Evolutionary conservation across 2,797 vertebrate species (phyloP), one percentile per base, ranked within the genome.

Genomic region (Pangasius larnaudii): DNA sequence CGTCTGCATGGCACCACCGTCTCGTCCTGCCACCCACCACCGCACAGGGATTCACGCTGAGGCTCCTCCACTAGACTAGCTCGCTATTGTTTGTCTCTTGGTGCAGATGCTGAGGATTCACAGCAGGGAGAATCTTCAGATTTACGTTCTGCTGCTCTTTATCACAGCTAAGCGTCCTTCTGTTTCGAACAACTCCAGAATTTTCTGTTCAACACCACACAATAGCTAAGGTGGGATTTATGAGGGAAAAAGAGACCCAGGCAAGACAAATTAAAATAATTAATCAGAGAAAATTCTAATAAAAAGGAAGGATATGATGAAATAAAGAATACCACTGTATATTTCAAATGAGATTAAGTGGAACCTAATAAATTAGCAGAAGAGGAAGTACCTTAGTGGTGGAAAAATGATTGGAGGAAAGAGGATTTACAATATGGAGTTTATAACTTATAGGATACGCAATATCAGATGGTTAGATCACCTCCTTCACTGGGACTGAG

Each of bases 1-100:
- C 93, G 93, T 94, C 95, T 94, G 92, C 87, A 93, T 94, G 94
- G 93, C 93, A 94, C 89, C 84, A 88, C 59, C 84, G 89, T 93
- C 93, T 91, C 36, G 82, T 71, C 89, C 92, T 88, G 90, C 75
- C 83, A 80, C 93, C 91, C 93, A 81, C 84, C 65, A 77, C 75
- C 33, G 33, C 88, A 22, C 86, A 85, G 69, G 91, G 89, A 92
- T 93, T 58, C 77, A 84, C 42, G 27, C 82, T 69, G 82, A 84
- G 82, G 63, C 27, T 42, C 33, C 61, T 46, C n/a, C 30, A 42
- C 33, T 24, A 58, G 36, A 59, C 33, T 49, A 13, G 30, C 51
- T 27, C 13, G 56, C 56, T 77, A 63, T 84, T 89, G 86, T 85
- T 89, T 22, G 36, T 77, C 77, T 86, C 49, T 46, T 7, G 63